Conservation (phyloP, 2,888 invertebrate species). For the Callinectes sapidus region DNA sequence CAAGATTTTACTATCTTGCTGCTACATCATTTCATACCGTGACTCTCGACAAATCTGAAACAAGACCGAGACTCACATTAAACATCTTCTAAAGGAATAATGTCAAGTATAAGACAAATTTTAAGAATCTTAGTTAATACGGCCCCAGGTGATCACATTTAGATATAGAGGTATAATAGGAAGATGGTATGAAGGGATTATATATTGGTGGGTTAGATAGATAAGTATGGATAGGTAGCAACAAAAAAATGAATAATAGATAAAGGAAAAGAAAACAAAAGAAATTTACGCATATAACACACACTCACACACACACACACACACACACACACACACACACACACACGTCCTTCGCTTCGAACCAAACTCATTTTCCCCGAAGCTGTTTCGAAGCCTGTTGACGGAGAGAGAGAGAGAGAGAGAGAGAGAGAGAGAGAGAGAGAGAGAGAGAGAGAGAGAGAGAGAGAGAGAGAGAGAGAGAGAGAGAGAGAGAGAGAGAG, state of each 20-base stretch:
- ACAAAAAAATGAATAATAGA: background rate
- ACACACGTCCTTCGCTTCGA: background rate
- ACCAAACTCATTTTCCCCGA: background rate
- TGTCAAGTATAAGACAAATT: too few relatives aligned
- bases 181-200: too few relatives aligned
- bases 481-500: conserved; percentile 9
- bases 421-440: conserved; percentile 15
- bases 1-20: too few relatives aligned
- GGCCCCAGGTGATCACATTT: too few relatives aligned
- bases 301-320: background rate
- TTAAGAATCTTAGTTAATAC: too few relatives aligned
- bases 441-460: background rate
- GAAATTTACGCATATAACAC: background rate
- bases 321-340: background rate
- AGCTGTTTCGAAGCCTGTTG: background rate
- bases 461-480: background rate
- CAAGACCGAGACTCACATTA: too few relatives aligned
- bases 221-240: too few relatives aligned
- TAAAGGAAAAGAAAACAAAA: background rate
- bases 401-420: background rate
- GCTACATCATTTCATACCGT: too few relatives aligned
- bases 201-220: too few relatives aligned
- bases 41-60: too few relatives aligned
- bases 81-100: too few relatives aligned
- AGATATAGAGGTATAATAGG: too few relatives aligned